These are phyloP conservation scores for Eupristina koningsbergeri DNA, from an alignment of 1,140 invertebrate species.

Conservation along the genomic window DNA sequence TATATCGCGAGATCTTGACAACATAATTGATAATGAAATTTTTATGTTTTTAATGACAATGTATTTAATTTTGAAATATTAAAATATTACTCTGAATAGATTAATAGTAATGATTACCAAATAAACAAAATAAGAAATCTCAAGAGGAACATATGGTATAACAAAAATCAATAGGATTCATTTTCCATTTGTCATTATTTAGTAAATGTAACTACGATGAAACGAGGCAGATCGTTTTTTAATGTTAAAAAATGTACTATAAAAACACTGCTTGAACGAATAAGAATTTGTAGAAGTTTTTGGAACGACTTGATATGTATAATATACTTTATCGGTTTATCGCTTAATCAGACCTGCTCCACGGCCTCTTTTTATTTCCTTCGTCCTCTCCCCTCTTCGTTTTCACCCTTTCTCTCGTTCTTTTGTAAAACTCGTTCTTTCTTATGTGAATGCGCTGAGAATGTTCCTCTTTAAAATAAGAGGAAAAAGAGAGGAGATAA, in stretches of 20 bases:
- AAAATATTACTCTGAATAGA: too few relatives aligned
- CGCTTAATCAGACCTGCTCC: constrained; percentile 37
- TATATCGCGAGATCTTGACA: too few relatives aligned
- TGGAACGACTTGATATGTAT: not conserved
- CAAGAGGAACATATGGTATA: too few relatives aligned
- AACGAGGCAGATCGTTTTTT: not conserved
- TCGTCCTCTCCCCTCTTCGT: not conserved
- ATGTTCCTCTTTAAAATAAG: constrained; percentile 19
- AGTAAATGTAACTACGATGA: not conserved
- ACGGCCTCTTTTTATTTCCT: not conserved
- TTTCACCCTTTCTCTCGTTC: not conserved
- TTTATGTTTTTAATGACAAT: too few relatives aligned
- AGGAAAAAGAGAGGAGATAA: constrained; percentile 39
- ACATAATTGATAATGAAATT: too few relatives aligned
- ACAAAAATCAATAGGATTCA: too few relatives aligned
- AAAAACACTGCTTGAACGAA: not conserved
- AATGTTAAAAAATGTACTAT: not conserved
- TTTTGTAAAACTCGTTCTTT: not conserved
- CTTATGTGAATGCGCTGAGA: not conserved
- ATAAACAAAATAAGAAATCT: too few relatives aligned
- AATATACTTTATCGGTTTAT: constrained; percentile 42
- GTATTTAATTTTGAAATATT: too few relatives aligned
- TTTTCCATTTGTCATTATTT: too few relatives aligned
- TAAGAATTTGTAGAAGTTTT: not conserved
- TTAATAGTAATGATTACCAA: too few relatives aligned